A percentile compares a stretch with the other conserved stretches of the same genome.
Conservation (phyloP, 2,113 vertebrate genomes). For the Willisornis vidua region DNA sequence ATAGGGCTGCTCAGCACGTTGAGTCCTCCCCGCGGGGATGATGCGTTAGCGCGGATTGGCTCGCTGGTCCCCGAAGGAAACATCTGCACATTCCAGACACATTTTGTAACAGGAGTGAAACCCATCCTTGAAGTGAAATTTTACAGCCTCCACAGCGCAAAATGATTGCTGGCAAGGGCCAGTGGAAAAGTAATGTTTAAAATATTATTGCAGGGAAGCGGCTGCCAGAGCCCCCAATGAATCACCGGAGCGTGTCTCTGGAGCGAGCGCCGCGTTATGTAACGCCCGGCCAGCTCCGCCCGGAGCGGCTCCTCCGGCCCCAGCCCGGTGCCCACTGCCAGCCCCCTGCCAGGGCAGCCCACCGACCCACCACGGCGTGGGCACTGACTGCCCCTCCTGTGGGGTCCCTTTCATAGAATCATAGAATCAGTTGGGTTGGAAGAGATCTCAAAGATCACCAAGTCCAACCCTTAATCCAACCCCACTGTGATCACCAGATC, state of each 20-base stretch:
- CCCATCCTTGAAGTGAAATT: slow-evolving; percentile 74
- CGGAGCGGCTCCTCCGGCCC: background rate
- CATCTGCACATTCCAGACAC: slow-evolving; percentile 98
- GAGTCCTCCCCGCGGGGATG: slow-evolving; percentile 45
- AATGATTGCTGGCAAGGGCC: slow-evolving; percentile 65
- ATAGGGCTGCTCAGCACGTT: slow-evolving; percentile 23
- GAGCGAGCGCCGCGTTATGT: slow-evolving; percentile 63
- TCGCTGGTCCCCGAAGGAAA: slow-evolving; percentile 86
- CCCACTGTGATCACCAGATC: no score
- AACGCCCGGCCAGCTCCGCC: slow-evolving; percentile 32
- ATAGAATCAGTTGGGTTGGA: no score
- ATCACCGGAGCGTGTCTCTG: slow-evolving; percentile 61
- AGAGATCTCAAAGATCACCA: no score
- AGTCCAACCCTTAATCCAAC: no score
- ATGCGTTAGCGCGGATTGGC: slow-evolving; percentile 64
- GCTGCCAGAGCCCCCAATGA: slow-evolving; percentile 70
- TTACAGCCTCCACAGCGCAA: slow-evolving; percentile 73
- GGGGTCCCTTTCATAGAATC: background rate
- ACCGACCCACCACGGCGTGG: background rate
- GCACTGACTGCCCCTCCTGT: rapidly evolving
- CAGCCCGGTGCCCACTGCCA: background rate
- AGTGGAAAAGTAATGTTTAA: slow-evolving; percentile 80
- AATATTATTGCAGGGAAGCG: slow-evolving; percentile 74
- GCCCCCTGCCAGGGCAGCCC: background rate
- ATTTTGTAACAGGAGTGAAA: slow-evolving; percentile 87